Evolutionary conservation across 2,888 invertebrate genomes (phyloP).

Genomic region (Geophilus truncorum): DNA sequence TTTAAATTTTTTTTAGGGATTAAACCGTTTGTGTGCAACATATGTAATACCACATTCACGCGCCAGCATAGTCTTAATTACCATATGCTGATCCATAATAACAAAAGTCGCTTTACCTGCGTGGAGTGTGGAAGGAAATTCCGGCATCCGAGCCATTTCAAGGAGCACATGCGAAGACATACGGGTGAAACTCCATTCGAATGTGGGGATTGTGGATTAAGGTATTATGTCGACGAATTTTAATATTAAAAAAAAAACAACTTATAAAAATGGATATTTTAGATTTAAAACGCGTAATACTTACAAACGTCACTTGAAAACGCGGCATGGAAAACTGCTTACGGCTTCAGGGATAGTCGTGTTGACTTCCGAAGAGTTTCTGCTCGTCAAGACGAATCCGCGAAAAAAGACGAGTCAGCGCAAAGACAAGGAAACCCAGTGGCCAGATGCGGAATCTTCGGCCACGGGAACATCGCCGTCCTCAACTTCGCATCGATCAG

Average conservation of each 20-base stretch:
- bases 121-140: slow-evolving; percentile 57
- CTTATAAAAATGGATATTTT: too few relatives aligned
- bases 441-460: slow-evolving; percentile 32
- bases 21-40: slow-evolving; percentile 57
- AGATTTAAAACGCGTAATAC: slow-evolving; percentile 59
- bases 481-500: neutral
- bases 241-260: too few relatives aligned
- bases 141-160: slow-evolving; percentile 58
- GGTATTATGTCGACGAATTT: slow-evolving; percentile 39
- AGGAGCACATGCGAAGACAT: slow-evolving; percentile 57
- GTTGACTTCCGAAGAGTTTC: slow-evolving; percentile 52
- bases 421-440: slow-evolving; percentile 37
- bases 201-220: slow-evolving; percentile 50
- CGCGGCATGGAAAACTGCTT: slow-evolving; percentile 56
- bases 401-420: slow-evolving; percentile 35
- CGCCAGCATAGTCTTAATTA: slow-evolving; percentile 59
- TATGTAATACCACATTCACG: slow-evolving; percentile 57
- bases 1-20: slow-evolving; percentile 49
- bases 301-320: slow-evolving; percentile 57
- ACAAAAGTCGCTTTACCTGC: slow-evolving; percentile 58
- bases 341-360: slow-evolving; percentile 54
- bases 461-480: neutral
- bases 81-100: slow-evolving; percentile 59
- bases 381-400: slow-evolving; percentile 48
- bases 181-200: slow-evolving; percentile 55